These are phyloP conservation scores for Caenorhabditis macrosperma DNA, from an alignment of 2,888 invertebrate species.

Conservation along the genomic window DNA sequence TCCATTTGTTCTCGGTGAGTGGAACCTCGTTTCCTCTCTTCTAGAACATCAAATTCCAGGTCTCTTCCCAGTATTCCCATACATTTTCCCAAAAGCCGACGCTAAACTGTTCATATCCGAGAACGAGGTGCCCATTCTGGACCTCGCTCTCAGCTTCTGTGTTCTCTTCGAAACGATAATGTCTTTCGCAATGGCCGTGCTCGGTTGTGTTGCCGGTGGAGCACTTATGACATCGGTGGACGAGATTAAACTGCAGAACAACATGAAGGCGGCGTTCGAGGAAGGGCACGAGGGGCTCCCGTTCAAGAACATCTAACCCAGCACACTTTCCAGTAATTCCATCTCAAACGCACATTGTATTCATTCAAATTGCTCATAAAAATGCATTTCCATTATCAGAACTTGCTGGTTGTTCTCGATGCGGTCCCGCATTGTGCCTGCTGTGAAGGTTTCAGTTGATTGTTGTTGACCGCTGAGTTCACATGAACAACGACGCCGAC, in stretches of 20 bases:
- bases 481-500: conserved; percentile 3
- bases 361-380: not conserved
- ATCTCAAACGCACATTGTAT: too few relatives aligned
- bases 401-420: not conserved
- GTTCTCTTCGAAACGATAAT: conserved; percentile 33
- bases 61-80: conserved; percentile 57
- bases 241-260: conserved; percentile 42
- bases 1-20: conserved; percentile 53
- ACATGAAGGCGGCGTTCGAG: conserved; percentile 57
- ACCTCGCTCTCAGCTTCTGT: conserved; percentile 35
- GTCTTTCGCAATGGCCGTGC: conserved; percentile 28
- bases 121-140: conserved; percentile 34
- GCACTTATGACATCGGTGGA: conserved; percentile 43
- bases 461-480: not conserved
- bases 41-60: conserved; percentile 28
- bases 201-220: conserved; percentile 47
- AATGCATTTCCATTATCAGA: not conserved
- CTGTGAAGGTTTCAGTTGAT: not conserved
- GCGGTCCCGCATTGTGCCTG: not conserved
- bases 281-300: conserved; percentile 36
- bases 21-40: not conserved
- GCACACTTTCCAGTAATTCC: not conserved
- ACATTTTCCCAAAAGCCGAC: conserved; percentile 50
- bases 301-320: conserved; percentile 22
- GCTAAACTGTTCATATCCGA: conserved; percentile 27